Percentiles rank a stretch among this genome's conserved stretches.
Evolutionary conservation across 2,888 invertebrate species (phyloP).

Genomic region (Noctua pronuba): DNA sequence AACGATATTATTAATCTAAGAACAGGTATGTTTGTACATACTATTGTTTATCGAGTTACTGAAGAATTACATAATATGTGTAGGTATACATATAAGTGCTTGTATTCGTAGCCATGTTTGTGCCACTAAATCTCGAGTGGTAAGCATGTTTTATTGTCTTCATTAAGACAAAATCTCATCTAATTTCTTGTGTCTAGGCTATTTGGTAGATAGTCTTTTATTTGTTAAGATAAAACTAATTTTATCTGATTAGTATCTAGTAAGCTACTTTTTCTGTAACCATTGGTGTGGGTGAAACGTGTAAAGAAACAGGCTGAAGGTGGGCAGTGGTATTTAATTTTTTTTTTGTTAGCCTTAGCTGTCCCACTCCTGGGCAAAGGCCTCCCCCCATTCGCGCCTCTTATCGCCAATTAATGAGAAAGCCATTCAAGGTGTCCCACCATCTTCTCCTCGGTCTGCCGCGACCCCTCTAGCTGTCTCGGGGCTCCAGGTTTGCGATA

Average conservation of each 20-base stretch:
- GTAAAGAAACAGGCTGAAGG: background rate
- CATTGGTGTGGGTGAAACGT: background rate
- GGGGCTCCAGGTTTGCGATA: no score
- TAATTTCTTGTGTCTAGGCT: slow-evolving; percentile 31
- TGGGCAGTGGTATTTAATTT: no score
- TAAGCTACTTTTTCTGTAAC: background rate
- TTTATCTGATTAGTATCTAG: slow-evolving; percentile 3
- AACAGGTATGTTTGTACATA: background rate
- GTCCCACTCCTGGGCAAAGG: no score
- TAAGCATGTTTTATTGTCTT: slow-evolving; percentile 57
- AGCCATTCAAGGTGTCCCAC: no score
- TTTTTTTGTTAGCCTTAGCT: no score
- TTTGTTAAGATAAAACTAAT: slow-evolving; percentile 7
- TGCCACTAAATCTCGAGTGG: slow-evolving; percentile 43
- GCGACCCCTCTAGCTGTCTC: no score
- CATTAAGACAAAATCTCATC: slow-evolving; percentile 60
- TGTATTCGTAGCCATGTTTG: slow-evolving; percentile 35
- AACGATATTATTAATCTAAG: no score
- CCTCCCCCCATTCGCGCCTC: no score
- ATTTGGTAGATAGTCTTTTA: slow-evolving; percentile 13
- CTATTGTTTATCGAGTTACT: slow-evolving; percentile 10
- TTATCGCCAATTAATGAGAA: no score
- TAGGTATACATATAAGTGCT: slow-evolving; percentile 1
- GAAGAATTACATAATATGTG: slow-evolving; percentile 40
- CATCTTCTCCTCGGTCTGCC: no score